Base-by-base conservation (phyloP, 1,140 invertebrate genomes). In the Phymorhynchus buccinoides region DNA sequence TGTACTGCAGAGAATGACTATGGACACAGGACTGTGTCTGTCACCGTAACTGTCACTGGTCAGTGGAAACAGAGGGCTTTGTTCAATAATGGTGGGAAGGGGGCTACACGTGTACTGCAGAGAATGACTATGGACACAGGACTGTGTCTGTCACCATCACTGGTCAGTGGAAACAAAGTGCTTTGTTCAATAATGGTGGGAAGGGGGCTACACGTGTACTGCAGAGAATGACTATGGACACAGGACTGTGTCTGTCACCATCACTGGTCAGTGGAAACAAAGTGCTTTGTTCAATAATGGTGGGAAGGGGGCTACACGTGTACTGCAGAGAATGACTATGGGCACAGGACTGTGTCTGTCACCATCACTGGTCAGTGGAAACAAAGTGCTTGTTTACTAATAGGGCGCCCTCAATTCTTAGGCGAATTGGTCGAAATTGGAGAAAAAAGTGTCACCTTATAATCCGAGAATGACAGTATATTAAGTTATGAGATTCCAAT, bases 51-150 rank as follows among this genome's bases (percentile, higher is more conserved):
- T 44, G 89, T 92, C 14, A 80, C 90, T 78, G 91, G 91, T 92
- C 88, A 86, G 84, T 84, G 6, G 0, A 52, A 52, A 22, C 9
- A 52, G 22, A 52, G 9, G 22, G 22, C 9, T 52, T 52, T 52
- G 9, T n/a, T n/a, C n/a, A n/a, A n/a, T n/a, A 92, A 71, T 86
- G 87, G 14, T 87, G 89, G 85, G 91, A 92, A 93, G 97, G 97
- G 27, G 95, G 96, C n/a, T 99, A 98, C 93, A 97, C 98, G 91
- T 99, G 98, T 90, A 96, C 96, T 88, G 97, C 97, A 30, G 94
- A 95, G 30, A 99, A 99, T 93, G 95, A 95, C 90, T 99, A 95
- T 95, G 98, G 98, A 35, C 95, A 75, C 12, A 88, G 86, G 56
- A 68, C 87, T 14, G 89, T 96, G 0, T 96, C 85, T 35, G 90